Conservation (phyloP, 2,888 invertebrate genomes). For the Agapetus fuscipes region DNA sequence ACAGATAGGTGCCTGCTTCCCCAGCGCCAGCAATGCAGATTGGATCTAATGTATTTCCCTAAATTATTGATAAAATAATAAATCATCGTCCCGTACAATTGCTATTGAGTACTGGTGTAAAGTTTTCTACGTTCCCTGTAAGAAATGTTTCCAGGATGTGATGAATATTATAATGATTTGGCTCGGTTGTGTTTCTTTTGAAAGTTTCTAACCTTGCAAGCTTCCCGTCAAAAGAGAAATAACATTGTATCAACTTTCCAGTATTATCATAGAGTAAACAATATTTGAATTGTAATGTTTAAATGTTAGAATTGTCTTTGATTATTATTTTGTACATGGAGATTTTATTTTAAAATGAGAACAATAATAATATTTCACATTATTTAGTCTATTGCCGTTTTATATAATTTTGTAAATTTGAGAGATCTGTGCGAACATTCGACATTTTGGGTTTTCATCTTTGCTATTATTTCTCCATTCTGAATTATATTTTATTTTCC, state of each 20-base stretch:
- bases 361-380: neutral
- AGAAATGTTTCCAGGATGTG: conserved; percentile 15
- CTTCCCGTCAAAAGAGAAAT: conserved; percentile 1
- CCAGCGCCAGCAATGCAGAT: no score
- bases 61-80: no score
- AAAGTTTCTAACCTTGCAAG: conserved; percentile 1
- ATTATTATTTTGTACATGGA: conserved; percentile 14
- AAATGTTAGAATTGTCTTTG: conserved; percentile 13
- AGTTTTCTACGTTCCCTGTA: conserved; percentile 14
- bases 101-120: no score
- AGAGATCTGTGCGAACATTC: no score
- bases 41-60: no score
- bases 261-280: conserved; percentile 18
- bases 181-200: conserved; percentile 9
- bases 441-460: no score
- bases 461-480: no score
- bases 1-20: no score
- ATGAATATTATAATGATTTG: no score
- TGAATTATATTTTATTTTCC: no score
- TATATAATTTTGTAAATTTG: no score
- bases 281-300: conserved; percentile 18
- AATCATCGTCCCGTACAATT: no score
- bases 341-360: conserved; percentile 5
- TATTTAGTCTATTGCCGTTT: conserved; percentile 7
- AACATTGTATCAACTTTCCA: conserved; percentile 19